Evolutionary conservation across 1,140 invertebrate species (phyloP), one percentile per base, ranked within the genome.

Genomic region (Coptotermes formosanus): DNA sequence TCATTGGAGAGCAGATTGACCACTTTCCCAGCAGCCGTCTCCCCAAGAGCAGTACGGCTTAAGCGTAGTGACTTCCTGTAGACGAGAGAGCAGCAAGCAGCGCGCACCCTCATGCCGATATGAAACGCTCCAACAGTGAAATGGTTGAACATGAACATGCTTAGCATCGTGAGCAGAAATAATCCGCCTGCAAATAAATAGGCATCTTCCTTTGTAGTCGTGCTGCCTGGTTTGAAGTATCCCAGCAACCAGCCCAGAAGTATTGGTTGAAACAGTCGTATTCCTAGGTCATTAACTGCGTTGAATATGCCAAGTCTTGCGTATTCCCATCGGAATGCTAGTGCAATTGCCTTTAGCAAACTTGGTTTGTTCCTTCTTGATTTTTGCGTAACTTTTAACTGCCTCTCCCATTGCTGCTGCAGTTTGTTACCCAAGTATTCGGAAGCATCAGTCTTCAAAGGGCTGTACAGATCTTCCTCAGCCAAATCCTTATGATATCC

Each of bases 1-100:
- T 97, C 96, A 89, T 97, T 97, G 3, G 96, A 96, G 82, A 97
- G 92, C 8, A 97, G 90, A 91, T 97, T 97, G 3, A 97, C 95
- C 86, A 97, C 94, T 91, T 97, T 96, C 0, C 97, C 97, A 6
- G 95, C 93, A 14, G 96, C 96, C 3, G 96, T 96, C 87, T 96
- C 93, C 0, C 94, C 94, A 43, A 97, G 88, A 0, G 96, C 94
- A 0, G 92, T 93, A 85, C 92, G 92, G 87, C 93, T 95, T 3
- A 96, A 89, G 16, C 92, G 91, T 9, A 95, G 89, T 0, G 94
- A 92, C 93, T 93, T 85, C 19, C 88, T 90, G 64, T 87, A 88
- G 45, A 86, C 52, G 19, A 88, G 25, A 23, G 91, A 90, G 85
- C 90, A 92, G 85, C 90, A 92, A 0, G 92, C 91, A n/a, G 92